phyloP scores from a whole-genome alignment of 2,113 vertebrate genomes.

The Ascaphus truei region DNA sequence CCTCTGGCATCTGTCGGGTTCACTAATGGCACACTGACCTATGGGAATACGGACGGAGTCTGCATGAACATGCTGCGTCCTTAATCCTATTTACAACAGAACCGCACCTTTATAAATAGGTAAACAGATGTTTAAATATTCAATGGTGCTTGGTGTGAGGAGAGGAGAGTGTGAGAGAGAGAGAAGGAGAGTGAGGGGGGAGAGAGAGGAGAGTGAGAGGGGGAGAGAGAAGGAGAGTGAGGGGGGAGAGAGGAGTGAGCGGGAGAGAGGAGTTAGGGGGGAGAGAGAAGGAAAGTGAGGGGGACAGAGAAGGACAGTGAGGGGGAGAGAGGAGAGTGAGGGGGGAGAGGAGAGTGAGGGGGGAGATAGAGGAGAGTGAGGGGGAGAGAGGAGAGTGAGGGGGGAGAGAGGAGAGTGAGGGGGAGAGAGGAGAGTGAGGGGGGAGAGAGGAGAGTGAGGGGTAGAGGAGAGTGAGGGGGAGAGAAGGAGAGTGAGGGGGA shows the following conservation, averaged over 20 bases:
- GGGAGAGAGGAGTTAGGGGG: background rate
- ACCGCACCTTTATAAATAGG: conserved; percentile 2
- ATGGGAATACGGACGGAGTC: background rate
- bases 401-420: no score
- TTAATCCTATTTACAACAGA: background rate
- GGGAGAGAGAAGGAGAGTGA: background rate
- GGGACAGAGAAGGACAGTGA: no score
- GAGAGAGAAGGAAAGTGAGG: background rate
- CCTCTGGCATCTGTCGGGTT: background rate
- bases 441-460: no score
- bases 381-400: no score
- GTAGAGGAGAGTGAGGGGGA: no score
- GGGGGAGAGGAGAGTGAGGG: no score
- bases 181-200: background rate
- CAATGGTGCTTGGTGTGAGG: background rate
- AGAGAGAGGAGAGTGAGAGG: background rate
- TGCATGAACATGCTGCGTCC: background rate
- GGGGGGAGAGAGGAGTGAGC: background rate
- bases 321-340: no score
- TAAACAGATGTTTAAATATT: conserved; percentile 15
- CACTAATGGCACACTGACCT: background rate
- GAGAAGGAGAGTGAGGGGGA: no score
- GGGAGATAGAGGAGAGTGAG: no score
- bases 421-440: no score
- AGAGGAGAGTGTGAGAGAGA: background rate